Conservation (phyloP, 2,113 vertebrate species). For the Benitochromis conjunctus region DNA sequence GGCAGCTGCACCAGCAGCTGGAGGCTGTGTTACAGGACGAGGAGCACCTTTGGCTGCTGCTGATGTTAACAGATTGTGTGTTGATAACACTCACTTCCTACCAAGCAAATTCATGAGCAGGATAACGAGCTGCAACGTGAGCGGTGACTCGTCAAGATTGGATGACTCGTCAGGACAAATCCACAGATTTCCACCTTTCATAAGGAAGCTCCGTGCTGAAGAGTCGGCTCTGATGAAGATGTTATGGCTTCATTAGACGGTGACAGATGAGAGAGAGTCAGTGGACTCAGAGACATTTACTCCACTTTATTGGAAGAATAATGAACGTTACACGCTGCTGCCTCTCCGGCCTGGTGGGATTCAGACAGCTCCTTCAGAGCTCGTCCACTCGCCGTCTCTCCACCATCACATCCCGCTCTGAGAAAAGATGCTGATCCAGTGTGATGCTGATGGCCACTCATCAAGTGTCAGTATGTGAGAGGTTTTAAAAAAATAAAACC, state of each 20-base stretch:
- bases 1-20: neutral
- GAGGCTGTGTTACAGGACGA: neutral
- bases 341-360: neutral
- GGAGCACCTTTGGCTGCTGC: neutral
- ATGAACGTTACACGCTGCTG: neutral
- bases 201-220: neutral
- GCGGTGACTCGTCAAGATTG: neutral
- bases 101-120: neutral
- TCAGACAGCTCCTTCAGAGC: neutral
- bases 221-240: neutral
- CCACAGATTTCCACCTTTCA: neutral
- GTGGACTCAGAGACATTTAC: neutral
- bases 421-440: neutral
- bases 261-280: neutral
- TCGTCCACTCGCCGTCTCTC: neutral
- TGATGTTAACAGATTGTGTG: fast-evolving
- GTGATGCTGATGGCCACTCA: neutral
- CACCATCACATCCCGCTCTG: neutral
- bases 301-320: neutral
- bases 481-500: neutral
- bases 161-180: no score
- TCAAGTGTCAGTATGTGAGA: neutral
- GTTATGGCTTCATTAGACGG: fast-evolving
- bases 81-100: neutral
- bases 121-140: neutral